phyloP scores from a whole-genome alignment of 2,888 invertebrate genomes.

The Gymnoscelis rufifasciata region DNA sequence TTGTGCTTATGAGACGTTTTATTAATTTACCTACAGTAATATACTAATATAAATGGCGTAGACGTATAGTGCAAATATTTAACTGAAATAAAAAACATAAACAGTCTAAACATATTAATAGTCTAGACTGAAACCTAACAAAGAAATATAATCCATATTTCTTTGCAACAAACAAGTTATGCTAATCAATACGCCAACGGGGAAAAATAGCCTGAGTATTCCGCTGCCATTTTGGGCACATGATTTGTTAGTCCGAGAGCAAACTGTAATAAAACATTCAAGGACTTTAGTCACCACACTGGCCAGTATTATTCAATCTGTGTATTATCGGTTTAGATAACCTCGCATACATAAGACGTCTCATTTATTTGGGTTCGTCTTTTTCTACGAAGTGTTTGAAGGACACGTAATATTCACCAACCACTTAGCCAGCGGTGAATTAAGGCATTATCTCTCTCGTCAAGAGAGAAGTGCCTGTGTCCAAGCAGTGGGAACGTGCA shows the following conservation, averaged over 20 bases:
- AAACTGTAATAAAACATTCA: slow-evolving; percentile 13
- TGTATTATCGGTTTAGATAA: slow-evolving; percentile 23
- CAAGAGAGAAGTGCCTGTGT: no score
- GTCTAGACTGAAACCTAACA: not conserved
- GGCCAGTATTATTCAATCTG: slow-evolving; percentile 3
- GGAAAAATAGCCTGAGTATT: slow-evolving; percentile 11
- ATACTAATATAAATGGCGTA: no score
- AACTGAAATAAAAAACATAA: no score
- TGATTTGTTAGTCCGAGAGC: slow-evolving; percentile 12
- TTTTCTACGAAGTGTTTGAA: not conserved
- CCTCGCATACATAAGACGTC: slow-evolving; percentile 12
- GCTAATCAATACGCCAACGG: slow-evolving; percentile 14
- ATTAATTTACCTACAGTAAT: no score
- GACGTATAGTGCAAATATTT: no score
- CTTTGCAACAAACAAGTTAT: slow-evolving; percentile 4
- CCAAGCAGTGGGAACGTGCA: no score
- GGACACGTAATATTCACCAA: no score
- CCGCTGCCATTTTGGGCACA: slow-evolving; percentile 13
- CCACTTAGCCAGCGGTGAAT: no score
- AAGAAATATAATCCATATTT: not conserved
- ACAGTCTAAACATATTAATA: no score
- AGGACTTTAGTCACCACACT: slow-evolving; percentile 17
- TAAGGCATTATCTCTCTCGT: no score
- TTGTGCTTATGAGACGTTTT: no score
- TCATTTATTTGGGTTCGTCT: not conserved